phyloP scores from a whole-genome alignment of 1,140 invertebrate genomes.

The Luehdorfia chinensis region DNA sequence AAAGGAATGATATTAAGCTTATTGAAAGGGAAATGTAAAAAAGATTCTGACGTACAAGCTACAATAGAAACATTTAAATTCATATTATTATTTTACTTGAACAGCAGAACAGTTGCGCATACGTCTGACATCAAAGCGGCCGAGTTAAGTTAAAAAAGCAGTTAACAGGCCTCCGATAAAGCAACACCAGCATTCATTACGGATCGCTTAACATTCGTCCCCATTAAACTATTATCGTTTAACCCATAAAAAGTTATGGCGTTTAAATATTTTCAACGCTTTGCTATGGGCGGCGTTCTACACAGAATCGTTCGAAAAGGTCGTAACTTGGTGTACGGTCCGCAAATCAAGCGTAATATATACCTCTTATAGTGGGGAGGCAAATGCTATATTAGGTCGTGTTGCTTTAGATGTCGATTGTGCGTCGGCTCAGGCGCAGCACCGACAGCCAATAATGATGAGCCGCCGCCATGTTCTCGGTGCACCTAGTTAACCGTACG shows the following conservation, averaged over 20 bases:
- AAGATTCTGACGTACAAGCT: too few relatives aligned
- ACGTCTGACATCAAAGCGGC: conserved; percentile 22
- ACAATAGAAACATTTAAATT: too few relatives aligned
- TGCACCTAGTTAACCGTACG: conserved; percentile 2
- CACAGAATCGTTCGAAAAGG: conserved; percentile 20
- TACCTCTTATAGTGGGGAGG: neutral
- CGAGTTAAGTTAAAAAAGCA: conserved; percentile 21
- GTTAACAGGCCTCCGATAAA: conserved; percentile 30
- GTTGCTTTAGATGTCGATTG: neutral
- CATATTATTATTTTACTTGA: too few relatives aligned
- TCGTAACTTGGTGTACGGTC: neutral
- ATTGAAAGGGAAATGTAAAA: too few relatives aligned
- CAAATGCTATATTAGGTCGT: conserved; percentile 1
- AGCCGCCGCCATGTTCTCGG: conserved; percentile 7
- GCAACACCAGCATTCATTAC: conserved; percentile 27
- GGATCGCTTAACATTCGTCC: conserved; percentile 26
- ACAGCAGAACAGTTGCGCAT: too few relatives aligned
- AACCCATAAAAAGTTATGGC: conserved; percentile 51
- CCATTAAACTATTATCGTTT: conserved; percentile 43
- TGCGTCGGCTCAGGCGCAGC: neutral
- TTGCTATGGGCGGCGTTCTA: conserved; percentile 28
- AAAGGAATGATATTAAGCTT: too few relatives aligned
- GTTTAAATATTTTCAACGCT: conserved; percentile 56
- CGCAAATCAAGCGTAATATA: too few relatives aligned
- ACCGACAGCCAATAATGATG: neutral